Evolutionary conservation across 1,140 invertebrate species (phyloP).

Genomic region (Orussus abietinus): DNA sequence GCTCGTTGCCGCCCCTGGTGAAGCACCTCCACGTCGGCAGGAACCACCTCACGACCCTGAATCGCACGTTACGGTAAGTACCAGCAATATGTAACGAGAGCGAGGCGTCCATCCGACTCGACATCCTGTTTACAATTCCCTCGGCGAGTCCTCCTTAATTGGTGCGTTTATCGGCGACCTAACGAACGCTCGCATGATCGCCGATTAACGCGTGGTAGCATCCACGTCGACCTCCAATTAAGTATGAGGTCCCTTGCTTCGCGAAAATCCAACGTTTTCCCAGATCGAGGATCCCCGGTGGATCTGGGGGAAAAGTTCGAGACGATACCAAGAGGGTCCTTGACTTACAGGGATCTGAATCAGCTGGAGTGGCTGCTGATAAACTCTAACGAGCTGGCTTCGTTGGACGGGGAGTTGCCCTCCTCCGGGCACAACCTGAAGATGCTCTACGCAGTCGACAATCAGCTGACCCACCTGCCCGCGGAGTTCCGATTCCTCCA

Average conservation of each 20-base stretch:
- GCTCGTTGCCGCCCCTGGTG: slow-evolving; percentile 62
- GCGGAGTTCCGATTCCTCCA: slow-evolving; percentile 64
- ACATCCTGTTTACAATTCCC: slow-evolving; percentile 15
- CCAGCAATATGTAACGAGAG: neutral
- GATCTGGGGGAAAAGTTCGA: no score
- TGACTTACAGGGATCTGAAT: slow-evolving; percentile 59
- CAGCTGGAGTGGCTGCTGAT: slow-evolving; percentile 73
- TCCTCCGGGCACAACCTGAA: slow-evolving; percentile 60
- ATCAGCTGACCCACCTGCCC: slow-evolving; percentile 66
- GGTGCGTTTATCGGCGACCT: neutral
- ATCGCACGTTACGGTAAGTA: slow-evolving; percentile 64
- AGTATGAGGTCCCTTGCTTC: no score
- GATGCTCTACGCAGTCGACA: slow-evolving; percentile 68
- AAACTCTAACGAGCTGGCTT: slow-evolving; percentile 68
- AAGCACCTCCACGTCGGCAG: slow-evolving; percentile 67
- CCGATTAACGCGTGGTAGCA: no score
- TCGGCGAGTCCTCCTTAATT: neutral
- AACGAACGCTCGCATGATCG: neutral
- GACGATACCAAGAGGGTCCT: no score
- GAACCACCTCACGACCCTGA: slow-evolving; percentile 68
- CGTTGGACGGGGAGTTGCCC: slow-evolving; percentile 71
- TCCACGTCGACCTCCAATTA: no score
- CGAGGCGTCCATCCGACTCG: neutral
- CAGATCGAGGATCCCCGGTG: no score
- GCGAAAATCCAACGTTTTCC: no score